These are phyloP conservation scores for Leptocoma aspasia DNA, from an alignment of 2,113 vertebrate genomes.

Conservation along the genomic window DNA sequence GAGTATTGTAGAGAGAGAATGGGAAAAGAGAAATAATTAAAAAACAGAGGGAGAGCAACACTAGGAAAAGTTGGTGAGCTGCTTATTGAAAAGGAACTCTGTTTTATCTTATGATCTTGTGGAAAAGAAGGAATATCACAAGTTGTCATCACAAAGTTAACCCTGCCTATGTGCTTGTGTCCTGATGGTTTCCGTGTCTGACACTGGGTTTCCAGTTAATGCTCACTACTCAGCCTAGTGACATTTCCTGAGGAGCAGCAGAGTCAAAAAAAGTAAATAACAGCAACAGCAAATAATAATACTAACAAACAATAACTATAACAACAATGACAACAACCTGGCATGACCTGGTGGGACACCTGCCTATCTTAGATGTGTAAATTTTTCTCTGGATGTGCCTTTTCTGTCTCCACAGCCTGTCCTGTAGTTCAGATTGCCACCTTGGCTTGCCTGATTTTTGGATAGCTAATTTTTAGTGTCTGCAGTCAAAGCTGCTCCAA, in stretches of 20 bases:
- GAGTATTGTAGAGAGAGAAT: not conserved
- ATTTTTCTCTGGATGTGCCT: not conserved
- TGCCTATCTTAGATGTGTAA: not conserved
- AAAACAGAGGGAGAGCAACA: not conserved
- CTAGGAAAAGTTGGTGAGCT: not conserved
- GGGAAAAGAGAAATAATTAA: not conserved
- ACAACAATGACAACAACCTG: not conserved
- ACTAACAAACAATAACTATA: not conserved
- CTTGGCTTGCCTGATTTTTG: not conserved
- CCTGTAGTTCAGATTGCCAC: not conserved
- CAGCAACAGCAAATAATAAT: not conserved
- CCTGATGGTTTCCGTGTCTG: not conserved
- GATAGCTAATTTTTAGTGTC: not conserved
- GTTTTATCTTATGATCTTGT: not conserved
- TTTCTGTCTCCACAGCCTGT: not conserved
- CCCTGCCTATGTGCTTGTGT: not conserved
- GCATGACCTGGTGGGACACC: not conserved
- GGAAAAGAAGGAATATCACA: not conserved
- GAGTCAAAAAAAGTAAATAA: not conserved
- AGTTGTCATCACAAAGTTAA: not conserved
- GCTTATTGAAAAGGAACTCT: not conserved
- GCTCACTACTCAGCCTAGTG: not conserved
- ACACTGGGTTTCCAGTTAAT: not conserved
- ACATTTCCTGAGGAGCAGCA: not conserved
- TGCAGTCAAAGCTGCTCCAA: not conserved